Evolutionary conservation across 2,113 vertebrate species (phyloP).

Genomic region (Hystrix brachyura): DNA sequence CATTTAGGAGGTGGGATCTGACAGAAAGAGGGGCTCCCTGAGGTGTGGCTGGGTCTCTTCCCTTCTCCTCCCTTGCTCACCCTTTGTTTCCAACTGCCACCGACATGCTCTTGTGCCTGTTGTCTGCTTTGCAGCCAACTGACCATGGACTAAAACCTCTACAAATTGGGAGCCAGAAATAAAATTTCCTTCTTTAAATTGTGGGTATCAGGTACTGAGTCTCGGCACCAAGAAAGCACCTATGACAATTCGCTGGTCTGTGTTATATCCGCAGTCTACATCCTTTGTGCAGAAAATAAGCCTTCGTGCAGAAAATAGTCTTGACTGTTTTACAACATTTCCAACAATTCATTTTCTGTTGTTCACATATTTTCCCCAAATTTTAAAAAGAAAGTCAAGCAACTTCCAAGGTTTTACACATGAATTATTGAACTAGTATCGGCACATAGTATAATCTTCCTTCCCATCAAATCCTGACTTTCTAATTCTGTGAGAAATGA

Average conservation of each 20-base stretch:
- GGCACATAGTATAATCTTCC: slow-evolving; percentile 16
- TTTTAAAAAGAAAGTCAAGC: slow-evolving; percentile 17
- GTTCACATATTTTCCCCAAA: background rate
- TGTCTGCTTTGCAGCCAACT: no score
- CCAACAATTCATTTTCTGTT: background rate
- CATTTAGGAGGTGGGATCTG: background rate
- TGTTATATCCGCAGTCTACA: background rate
- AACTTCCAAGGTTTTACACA: background rate
- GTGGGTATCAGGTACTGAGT: background rate
- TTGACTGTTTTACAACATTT: background rate
- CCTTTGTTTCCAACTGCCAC: background rate
- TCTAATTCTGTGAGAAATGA: slow-evolving; percentile 9
- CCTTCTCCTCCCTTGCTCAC: background rate
- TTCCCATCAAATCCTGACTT: background rate
- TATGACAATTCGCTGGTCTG: background rate
- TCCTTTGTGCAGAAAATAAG: background rate
- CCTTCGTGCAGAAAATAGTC: background rate
- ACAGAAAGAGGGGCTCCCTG: background rate
- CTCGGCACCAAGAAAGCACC: background rate
- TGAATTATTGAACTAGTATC: background rate
- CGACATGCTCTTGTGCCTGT: background rate
- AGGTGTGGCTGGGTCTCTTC: background rate
- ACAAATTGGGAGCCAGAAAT: background rate
- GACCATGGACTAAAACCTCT: background rate
- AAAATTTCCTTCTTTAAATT: background rate